These are phyloP conservation scores for Latrodectus hesperus DNA, from an alignment of 2,888 invertebrate species.

Conservation along the genomic window DNA sequence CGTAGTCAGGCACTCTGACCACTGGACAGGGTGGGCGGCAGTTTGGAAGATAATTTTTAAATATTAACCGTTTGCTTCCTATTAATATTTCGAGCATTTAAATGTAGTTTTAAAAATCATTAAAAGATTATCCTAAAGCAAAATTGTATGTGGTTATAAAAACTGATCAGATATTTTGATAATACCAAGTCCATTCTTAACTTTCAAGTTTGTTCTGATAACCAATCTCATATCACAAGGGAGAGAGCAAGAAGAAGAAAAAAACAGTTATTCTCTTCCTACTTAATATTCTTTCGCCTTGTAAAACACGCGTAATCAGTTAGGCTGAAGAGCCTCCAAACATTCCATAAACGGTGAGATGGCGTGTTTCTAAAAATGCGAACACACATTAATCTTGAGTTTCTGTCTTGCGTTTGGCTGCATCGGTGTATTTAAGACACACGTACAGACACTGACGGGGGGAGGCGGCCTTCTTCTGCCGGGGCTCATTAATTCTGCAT, in stretches of 20 bases:
- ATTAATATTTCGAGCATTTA: no score
- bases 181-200: no score
- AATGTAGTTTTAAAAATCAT: no score
- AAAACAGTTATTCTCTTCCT: conserved; percentile 4
- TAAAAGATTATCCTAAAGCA: no score
- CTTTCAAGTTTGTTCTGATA: no score
- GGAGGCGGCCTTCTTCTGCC: conserved; percentile 39
- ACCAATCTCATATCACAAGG: no score
- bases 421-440: conserved; percentile 17
- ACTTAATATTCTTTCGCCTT: not conserved
- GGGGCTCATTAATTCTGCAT: conserved; percentile 61
- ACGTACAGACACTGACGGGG: conserved; percentile 3
- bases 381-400: conserved; percentile 52
- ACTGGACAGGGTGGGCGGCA: no score
- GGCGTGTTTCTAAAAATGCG: conserved; percentile 47
- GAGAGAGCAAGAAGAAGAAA: not conserved
- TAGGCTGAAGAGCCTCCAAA: conserved; percentile 24
- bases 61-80: no score
- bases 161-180: no score
- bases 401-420: conserved; percentile 25
- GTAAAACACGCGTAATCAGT: conserved; percentile 12
- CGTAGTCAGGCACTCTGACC: no score
- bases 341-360: conserved; percentile 27
- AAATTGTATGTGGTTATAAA: no score
- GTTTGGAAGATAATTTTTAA: no score